A percentile compares a stretch with the other conserved stretches of the same genome.
phyloP scores from a whole-genome alignment of 2,797 vertebrate species.

The Molothrus ater region DNA sequence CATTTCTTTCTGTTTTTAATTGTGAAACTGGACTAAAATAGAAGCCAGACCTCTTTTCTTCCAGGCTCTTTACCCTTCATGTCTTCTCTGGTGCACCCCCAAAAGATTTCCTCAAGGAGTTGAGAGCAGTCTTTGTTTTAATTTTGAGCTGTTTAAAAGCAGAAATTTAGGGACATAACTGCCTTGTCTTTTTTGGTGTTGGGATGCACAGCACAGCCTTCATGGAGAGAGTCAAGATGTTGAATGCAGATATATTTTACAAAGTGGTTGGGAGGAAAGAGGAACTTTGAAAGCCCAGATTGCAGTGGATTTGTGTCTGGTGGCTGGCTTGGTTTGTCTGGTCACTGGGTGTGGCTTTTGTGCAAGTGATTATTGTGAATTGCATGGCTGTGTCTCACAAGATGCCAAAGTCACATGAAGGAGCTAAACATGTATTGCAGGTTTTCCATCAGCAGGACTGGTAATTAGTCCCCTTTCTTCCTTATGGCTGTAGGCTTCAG shows the following conservation, averaged over 20 bases:
- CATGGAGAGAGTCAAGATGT: background rate
- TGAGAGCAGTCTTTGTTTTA: background rate
- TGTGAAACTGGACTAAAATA: background rate
- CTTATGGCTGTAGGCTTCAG: background rate
- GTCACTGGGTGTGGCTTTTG: background rate
- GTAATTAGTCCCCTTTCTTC: background rate
- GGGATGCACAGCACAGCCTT: background rate
- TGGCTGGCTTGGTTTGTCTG: background rate
- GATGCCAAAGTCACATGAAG: background rate
- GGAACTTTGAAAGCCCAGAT: background rate
- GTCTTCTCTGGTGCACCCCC: background rate
- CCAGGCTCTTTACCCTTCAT: background rate
- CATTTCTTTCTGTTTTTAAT: background rate
- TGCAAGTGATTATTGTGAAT: background rate
- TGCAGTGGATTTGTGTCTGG: background rate
- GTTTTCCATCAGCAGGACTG: background rate
- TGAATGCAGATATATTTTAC: background rate
- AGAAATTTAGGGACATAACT: background rate
- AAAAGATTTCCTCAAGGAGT: background rate
- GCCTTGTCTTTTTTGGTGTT: background rate
- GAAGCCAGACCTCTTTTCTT: background rate
- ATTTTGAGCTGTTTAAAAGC: background rate
- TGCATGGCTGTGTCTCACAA: background rate
- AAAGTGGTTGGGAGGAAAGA: background rate
- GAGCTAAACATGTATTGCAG: background rate